Base-by-base conservation (phyloP, 2,113 vertebrate genomes). In the Heterotilapia buettikoferi region DNA sequence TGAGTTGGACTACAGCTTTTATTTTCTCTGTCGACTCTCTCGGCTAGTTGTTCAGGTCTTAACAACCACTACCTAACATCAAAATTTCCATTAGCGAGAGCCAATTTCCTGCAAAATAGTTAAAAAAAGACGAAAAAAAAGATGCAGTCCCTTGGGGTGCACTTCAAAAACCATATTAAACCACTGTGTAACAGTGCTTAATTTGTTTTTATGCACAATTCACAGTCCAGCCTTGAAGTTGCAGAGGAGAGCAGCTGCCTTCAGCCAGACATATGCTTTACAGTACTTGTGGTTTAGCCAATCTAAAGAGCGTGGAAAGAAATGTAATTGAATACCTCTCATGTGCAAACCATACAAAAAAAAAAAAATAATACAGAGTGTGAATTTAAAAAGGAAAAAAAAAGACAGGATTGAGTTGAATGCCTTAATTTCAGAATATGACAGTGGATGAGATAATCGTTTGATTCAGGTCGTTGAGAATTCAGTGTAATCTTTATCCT, bases 81-180 rank as follows among this genome's bases (percentile, higher is more conserved):
- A 82, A 76, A 80, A 88, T 88, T 90, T 91, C 82, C 88, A 92
- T 93, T 87, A 90, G 84, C 4, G 6, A 82, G 61, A 88, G 61
- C 88, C 85, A 89, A 86, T 94, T 93, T 91, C 33, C 56, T 31
- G 12, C 63, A 68, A 89, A 89, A 90, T 86, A 66, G 84, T 83
- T 78, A 26, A 83, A 86, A 84, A 83, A 86, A 66, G 2, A 66
- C 38, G 6, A 38, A 76, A 78, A 86, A 53, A 50, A 61, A 68
- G 10, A 38, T 68, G 29, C 21, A 80, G 40, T 90, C 68, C 90
- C 84, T 82, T 29, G 54, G 89, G 86, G 82, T 82, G 80, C 78
- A 89, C 78, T 88, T 90, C 78, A 87, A 83, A 83, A 90, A 84
- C 59, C 76, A 80, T 84, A 92, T 92, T 89, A 93, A 92, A 90